phyloP scores from a whole-genome alignment of 1,140 invertebrate genomes.

The Chelonus insularis region DNA sequence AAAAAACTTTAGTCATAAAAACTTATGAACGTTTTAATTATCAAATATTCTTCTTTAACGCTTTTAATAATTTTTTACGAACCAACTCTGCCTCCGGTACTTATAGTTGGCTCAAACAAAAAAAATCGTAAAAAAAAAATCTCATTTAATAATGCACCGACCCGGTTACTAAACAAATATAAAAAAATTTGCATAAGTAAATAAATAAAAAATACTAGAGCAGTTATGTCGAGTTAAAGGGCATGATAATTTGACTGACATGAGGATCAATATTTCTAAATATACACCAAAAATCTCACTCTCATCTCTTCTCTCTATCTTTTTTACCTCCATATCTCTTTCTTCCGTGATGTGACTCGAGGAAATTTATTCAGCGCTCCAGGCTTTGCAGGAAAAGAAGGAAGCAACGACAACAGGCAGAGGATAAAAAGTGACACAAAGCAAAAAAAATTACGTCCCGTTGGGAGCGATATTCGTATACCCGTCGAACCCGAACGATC shows the following conservation, averaged over 20 bases:
- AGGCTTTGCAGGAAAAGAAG: not conserved
- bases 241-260: not conserved
- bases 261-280: not conserved
- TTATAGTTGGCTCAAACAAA: no score
- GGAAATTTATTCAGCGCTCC: slow-evolving; percentile 17
- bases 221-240: not conserved
- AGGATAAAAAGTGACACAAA: slow-evolving; percentile 17
- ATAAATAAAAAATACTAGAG: no score
- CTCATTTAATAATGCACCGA: no score
- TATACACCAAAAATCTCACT: not conserved
- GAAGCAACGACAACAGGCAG: not conserved
- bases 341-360: slow-evolving; percentile 1
- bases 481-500: slow-evolving; percentile 19
- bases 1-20: no score
- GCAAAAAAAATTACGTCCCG: slow-evolving; percentile 10
- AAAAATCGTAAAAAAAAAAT: no score
- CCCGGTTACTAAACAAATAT: no score
- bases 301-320: slow-evolving; percentile 15
- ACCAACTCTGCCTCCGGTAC: no score
- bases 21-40: no score
- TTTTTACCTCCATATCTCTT: slow-evolving; percentile 5
- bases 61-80: no score
- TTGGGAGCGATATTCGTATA: slow-evolving; percentile 21
- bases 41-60: no score
- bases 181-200: no score